Conservation (phyloP, 1,140 invertebrate genomes). For the Trichomalopsis sarcophagae region DNA sequence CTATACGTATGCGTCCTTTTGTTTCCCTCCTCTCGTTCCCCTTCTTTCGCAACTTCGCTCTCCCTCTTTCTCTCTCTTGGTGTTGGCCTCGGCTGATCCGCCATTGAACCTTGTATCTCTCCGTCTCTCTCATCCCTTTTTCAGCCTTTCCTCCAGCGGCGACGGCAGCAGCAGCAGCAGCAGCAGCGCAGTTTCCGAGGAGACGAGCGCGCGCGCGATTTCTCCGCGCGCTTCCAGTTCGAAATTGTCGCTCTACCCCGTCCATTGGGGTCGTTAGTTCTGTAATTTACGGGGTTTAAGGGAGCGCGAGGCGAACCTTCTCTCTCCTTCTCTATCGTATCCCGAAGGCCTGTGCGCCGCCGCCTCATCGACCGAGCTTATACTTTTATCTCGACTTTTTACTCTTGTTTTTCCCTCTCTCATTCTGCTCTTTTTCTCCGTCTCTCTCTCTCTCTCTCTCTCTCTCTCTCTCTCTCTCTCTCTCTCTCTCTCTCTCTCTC, state of each 20-base stretch:
- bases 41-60: slow-evolving; percentile 70
- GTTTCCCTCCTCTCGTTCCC: slow-evolving; percentile 59
- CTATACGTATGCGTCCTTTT: slow-evolving; percentile 37
- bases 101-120: slow-evolving; percentile 53
- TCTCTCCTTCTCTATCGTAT: neutral
- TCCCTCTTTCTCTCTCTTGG: neutral
- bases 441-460: slow-evolving; percentile 30
- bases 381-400: slow-evolving; percentile 53
- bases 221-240: slow-evolving; percentile 50
- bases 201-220: slow-evolving; percentile 55
- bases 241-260: slow-evolving; percentile 54
- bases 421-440: slow-evolving; percentile 11
- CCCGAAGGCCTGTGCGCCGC: slow-evolving; percentile 15
- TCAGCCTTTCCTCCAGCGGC: slow-evolving; percentile 55
- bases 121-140: slow-evolving; percentile 60
- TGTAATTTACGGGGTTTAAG: slow-evolving; percentile 67
- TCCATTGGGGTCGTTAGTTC: slow-evolving; percentile 65
- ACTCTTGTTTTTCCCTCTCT: slow-evolving; percentile 34
- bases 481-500: slow-evolving; percentile 34
- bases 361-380: slow-evolving; percentile 45
- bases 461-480: neutral
- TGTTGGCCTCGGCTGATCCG: slow-evolving; percentile 52
- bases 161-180: slow-evolving; percentile 30
- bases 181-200: slow-evolving; percentile 56
- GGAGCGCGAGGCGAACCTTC: slow-evolving; percentile 48